Evolutionary conservation across 2,797 vertebrate species (phyloP).

Genomic region (Pagetopsis macropterus): DNA sequence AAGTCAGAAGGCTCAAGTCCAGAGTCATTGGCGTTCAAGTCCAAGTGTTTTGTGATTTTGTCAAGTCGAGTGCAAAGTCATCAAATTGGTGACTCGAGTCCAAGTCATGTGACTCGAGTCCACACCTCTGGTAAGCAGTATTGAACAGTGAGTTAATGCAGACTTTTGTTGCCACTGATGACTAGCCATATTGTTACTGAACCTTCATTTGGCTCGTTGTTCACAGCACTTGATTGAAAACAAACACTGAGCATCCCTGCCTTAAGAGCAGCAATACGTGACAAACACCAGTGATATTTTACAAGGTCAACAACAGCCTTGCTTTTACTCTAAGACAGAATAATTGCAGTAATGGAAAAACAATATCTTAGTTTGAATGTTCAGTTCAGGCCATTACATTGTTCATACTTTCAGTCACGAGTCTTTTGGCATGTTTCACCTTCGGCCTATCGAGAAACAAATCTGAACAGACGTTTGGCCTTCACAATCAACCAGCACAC

Average conservation of each 20-base stretch:
- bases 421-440: conserved; percentile 61
- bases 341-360: conserved; percentile 32
- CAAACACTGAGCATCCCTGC: not conserved
- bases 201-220: conserved; percentile 6
- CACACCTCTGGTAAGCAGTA: conserved; percentile 5
- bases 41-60: too few relatives aligned
- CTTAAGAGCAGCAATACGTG: conserved; percentile 8
- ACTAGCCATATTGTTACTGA: conserved; percentile 3
- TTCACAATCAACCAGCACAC: not conserved
- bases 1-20: too few relatives aligned
- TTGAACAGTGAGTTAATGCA: conserved; percentile 33
- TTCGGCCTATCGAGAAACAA: conserved; percentile 33
- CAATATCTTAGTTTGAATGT: conserved; percentile 15
- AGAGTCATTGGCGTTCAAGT: too few relatives aligned
- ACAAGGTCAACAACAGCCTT: not conserved
- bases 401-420: conserved; percentile 56
- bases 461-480: conserved; percentile 27
- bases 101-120: too few relatives aligned
- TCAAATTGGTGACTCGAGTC: too few relatives aligned
- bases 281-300: not conserved
- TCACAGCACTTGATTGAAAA: conserved; percentile 10
- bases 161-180: conserved; percentile 12
- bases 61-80: too few relatives aligned
- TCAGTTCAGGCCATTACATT: conserved; percentile 41
- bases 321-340: conserved; percentile 21